A percentile compares a stretch with the other conserved stretches of the same genome.
These are phyloP conservation scores for Clavelina lepadiformis DNA, from an alignment of 23 tunicate species.

Conservation along the genomic window DNA sequence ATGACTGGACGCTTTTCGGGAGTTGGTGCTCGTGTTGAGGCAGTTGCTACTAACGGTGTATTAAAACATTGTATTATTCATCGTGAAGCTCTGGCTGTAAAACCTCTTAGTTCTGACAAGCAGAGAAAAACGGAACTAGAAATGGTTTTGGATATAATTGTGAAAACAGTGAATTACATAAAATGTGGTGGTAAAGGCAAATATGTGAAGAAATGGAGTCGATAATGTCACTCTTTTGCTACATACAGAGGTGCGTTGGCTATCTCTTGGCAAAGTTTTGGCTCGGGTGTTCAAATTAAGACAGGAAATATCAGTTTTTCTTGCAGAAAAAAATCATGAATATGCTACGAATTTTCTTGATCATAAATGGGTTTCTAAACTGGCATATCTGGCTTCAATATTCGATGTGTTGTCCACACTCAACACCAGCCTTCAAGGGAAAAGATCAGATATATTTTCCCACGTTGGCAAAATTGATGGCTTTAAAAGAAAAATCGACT, in stretches of 20 bases:
- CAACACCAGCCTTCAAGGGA: slow-evolving; percentile 45
- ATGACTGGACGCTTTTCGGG: slow-evolving; percentile 41
- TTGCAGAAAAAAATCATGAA: slow-evolving; percentile 31
- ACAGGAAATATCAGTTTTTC: slow-evolving; percentile 31
- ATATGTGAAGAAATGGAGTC: slow-evolving; percentile 3
- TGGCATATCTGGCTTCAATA: slow-evolving; percentile 43
- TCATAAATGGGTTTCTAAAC: slow-evolving; percentile 32
- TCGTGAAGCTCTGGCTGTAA: slow-evolving; percentile 47
- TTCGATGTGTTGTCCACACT: slow-evolving; percentile 51
- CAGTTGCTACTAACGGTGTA: slow-evolving; percentile 22
- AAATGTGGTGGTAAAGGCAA: slow-evolving; percentile 44
- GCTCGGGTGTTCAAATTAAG: slow-evolving; percentile 16
- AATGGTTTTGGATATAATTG: slow-evolving; percentile 32
- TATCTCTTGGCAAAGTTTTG: slow-evolving; percentile 20
- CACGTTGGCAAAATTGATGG: slow-evolving; percentile 39
- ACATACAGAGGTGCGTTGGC: slow-evolving; percentile 20
- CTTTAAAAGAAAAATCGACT: slow-evolving; percentile 33
- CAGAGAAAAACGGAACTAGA: slow-evolving; percentile 49
- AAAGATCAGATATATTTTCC: slow-evolving; percentile 41
- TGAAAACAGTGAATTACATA: slow-evolving; percentile 42
- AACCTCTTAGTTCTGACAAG: slow-evolving; percentile 36
- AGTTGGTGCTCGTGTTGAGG: slow-evolving; percentile 31
- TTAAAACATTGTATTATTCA: slow-evolving; percentile 28
- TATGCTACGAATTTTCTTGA: slow-evolving; percentile 35
- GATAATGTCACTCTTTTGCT: slow-evolving; percentile 23